A percentile compares a stretch with the other conserved stretches of the same genome.
phyloP scores from a whole-genome alignment of 1,140 invertebrate species.

The Macrobrachium rosenbergii region DNA sequence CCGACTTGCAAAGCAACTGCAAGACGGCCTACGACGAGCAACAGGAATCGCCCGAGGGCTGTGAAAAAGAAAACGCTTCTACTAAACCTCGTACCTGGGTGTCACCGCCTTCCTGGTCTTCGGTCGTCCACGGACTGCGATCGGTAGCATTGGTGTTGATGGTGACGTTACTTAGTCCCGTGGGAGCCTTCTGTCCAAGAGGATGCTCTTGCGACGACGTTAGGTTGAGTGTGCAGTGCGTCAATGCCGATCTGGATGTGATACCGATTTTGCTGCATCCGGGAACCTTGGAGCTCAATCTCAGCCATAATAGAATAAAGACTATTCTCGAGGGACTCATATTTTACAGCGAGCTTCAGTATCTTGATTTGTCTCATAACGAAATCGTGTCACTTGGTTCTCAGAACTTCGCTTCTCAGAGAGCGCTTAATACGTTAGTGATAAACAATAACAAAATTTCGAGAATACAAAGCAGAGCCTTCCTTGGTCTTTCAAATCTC shows the following conservation, averaged over 20 bases:
- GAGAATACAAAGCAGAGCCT: slow-evolving; percentile 58
- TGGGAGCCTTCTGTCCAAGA: slow-evolving; percentile 63
- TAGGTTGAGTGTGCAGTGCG: slow-evolving; percentile 52
- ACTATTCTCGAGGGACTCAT: slow-evolving; percentile 58
- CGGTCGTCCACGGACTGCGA: slow-evolving; percentile 40
- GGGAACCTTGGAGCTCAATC: slow-evolving; percentile 54
- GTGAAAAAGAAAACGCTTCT: neutral
- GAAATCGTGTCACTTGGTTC: slow-evolving; percentile 63
- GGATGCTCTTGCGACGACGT: slow-evolving; percentile 63
- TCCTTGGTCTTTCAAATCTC: slow-evolving; percentile 61
- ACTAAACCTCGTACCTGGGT: slow-evolving; percentile 7
- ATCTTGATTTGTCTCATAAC: slow-evolving; percentile 63
- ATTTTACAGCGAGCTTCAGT: slow-evolving; percentile 60
- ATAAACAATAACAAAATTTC: slow-evolving; percentile 66
- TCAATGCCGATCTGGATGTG: slow-evolving; percentile 60
- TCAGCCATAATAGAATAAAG: slow-evolving; percentile 64
- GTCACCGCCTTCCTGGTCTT: slow-evolving; percentile 38
- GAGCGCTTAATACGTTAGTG: slow-evolving; percentile 50
- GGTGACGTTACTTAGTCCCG: slow-evolving; percentile 47
- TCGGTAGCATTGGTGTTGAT: slow-evolving; percentile 43
- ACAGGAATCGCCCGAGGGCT: neutral
- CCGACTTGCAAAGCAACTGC: neutral
- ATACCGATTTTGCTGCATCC: slow-evolving; percentile 64
- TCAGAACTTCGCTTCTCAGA: slow-evolving; percentile 60
- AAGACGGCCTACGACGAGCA: slow-evolving; percentile 26